Evolutionary conservation across 2,797 vertebrate species (phyloP).

Genomic region (Hozukius guyotensis): DNA sequence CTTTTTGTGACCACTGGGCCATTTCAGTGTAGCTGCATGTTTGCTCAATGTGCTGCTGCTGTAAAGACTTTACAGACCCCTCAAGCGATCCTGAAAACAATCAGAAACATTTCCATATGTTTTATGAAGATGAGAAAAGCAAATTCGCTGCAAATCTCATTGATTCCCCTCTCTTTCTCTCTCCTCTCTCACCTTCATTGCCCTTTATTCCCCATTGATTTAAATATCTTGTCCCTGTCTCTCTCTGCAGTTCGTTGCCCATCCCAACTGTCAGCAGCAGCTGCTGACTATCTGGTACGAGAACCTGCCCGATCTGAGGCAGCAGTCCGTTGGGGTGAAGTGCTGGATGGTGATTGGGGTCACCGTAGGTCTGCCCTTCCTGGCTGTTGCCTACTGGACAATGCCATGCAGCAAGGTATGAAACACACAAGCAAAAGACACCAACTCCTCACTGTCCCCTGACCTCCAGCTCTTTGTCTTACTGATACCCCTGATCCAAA

Average conservation of each 20-base stretch:
- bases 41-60: conserved; percentile 1
- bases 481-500: background rate
- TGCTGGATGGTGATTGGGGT: conserved; percentile 95
- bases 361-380: conserved; percentile 93
- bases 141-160: background rate
- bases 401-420: conserved; percentile 97
- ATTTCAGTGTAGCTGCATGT: background rate
- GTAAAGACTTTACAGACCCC: background rate
- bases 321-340: conserved; percentile 96
- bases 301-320: conserved; percentile 94
- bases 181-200: background rate
- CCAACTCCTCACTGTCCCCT: background rate
- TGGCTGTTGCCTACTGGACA: conserved; percentile 96
- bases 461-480: background rate
- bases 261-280: conserved; percentile 98
- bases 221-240: background rate
- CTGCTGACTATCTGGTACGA: conserved; percentile 98
- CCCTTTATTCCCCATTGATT: background rate
- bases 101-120: background rate
- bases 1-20: background rate
- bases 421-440: background rate
- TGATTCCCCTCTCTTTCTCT: background rate
- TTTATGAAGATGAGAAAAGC: background rate
- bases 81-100: background rate
- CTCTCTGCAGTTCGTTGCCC: conserved; percentile 91